Base-by-base conservation (phyloP, 2,113 vertebrate genomes). In the Nematolebias whitei region DNA sequence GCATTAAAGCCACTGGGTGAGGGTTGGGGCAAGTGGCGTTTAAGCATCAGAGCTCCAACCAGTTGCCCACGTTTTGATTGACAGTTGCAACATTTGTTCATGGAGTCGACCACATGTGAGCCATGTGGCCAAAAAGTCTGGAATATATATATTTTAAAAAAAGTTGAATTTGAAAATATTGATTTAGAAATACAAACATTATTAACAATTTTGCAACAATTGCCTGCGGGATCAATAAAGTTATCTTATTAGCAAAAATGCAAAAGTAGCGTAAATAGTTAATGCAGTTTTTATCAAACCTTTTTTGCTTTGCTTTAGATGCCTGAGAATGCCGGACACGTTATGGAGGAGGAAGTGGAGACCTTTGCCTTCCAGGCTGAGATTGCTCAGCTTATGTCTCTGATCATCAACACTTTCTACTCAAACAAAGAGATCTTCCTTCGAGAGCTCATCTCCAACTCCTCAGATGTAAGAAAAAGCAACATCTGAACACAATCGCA, bases 401-500 rank as follows among this genome's bases (percentile, higher is more conserved):
- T 94, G 15, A 94, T 94, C 54, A 94, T 94, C 84, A 94, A 94
- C 85, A 94, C 93, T 39, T 94, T 94, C 80, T 94, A 94, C 48
- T 94, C 93, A 66, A 94, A 94, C 86, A 94, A 94, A 83, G 93
- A 94, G 67, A 94, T 94, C 90, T 94, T 94, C 86, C 92, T 94
- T 32, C 82, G 93, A 40, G 93, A 94, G 85, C 89, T 94, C 20
- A 93, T 94, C 75, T 94, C 93, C 60, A 94, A 94, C 85, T 93
- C 92, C 8, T 94, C 93, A 74, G 93, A 94, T 78, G 93, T 94
- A 74, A 89, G 92, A 85, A 38, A 40, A 52, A 54, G 6, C 3
- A 63, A 0, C 15, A 56, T 2, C 45, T 62, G 3, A 20, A 24
- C 8, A 22, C 12, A 12, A 50, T 15, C 22, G 16, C 2, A 10